Evolutionary conservation across 2,888 invertebrate genomes (phyloP), one percentile per base, ranked within the genome.

Genomic region (Carcina quercana): DNA sequence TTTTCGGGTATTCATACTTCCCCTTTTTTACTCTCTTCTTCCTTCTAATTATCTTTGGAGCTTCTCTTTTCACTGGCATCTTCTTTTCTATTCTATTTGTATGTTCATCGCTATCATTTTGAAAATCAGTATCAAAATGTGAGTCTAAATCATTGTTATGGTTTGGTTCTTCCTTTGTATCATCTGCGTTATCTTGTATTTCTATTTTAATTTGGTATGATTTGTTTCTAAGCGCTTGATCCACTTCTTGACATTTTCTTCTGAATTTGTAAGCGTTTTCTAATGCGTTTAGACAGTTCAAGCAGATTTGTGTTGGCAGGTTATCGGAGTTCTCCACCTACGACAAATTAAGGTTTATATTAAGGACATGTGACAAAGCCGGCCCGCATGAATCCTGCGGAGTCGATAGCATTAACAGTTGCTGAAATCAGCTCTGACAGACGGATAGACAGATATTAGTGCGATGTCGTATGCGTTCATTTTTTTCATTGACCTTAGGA

Each of bases 211-310:
- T 60, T 27, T 45, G 47, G 8, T 21, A 22, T n/a, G 12, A 5
- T 4, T n/a, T 11, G 24, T 35, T 51, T 21, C 73, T 59, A 5
- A 66, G 55, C 15, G 63, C 59, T 47, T 68, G 67, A 35, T 84
- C 80, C 1, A 65, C 48, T 11, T 71, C 64, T 46, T 76, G 80
- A 54, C 84, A 85, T 68, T 74, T 78, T 35, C 64, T 60, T 42
- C 83, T 58, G 40, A 85, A 85, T 48, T 74, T 82, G 48, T 70
- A 84, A 3, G 84, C 83, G 30, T 60, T 70, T 38, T 82, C 74
- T 30, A 85, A 47, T 36, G 79, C 74, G 41, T 58, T 59, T 0
- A 73, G 53, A 43, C 85, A 85, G 21, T 49, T 60, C 21, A 62
- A 46, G 37, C 85, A 85, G 35, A 85, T 72, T 31, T 66, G 69